Evolutionary conservation across 2,113 vertebrate genomes (phyloP).

Genomic region (Halcyon senegalensis): DNA sequence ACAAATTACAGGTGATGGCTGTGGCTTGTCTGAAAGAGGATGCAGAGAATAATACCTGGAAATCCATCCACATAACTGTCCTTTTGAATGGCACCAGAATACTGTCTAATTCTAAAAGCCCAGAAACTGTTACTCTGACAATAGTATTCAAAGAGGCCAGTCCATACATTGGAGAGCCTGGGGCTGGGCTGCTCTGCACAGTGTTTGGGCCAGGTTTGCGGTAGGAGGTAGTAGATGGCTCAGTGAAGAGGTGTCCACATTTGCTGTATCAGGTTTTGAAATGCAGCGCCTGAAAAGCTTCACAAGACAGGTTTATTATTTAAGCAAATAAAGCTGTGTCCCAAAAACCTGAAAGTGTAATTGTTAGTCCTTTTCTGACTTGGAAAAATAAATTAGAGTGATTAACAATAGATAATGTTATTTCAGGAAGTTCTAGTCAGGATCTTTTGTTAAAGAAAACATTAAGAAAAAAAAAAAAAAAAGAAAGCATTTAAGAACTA

Average conservation of each 20-base stretch:
- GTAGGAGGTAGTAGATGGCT: rapidly evolving
- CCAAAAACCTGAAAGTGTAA: background rate
- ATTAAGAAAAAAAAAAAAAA: background rate
- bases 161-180: no score
- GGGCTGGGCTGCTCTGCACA: background rate
- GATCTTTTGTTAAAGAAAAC: background rate
- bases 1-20: background rate
- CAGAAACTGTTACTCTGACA: background rate
- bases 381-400: background rate
- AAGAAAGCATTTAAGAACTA: background rate
- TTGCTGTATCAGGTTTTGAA: background rate
- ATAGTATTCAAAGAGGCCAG: background rate
- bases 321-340: background rate
- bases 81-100: background rate
- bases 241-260: background rate
- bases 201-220: background rate
- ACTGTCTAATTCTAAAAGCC: background rate
- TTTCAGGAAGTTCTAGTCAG: background rate
- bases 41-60: background rate
- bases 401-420: background rate
- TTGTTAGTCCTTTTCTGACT: background rate
- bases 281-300: background rate
- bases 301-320: background rate
- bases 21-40: background rate
- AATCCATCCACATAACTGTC: background rate